Evolutionary conservation across 2,888 invertebrate species (phyloP).

Genomic region (Metopia argyrocephala): DNA sequence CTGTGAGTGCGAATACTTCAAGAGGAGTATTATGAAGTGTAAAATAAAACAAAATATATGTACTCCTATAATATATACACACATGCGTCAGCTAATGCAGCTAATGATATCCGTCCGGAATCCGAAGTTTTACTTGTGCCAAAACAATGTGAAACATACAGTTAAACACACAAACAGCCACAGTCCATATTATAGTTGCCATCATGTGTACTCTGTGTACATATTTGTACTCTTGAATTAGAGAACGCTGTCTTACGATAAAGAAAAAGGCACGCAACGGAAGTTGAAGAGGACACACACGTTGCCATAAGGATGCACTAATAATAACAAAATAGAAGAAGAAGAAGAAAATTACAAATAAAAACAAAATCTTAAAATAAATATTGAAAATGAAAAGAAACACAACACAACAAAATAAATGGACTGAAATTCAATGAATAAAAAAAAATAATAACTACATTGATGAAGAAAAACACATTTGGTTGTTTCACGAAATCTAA

Average conservation of each 20-base stretch:
- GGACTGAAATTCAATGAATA: no score
- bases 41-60: background rate
- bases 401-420: constrained; percentile 6
- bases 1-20: background rate
- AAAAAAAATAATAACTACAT: no score
- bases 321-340: constrained; percentile 41
- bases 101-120: constrained; percentile 67
- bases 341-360: background rate
- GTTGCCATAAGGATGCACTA: constrained; percentile 64
- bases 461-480: constrained; percentile 40
- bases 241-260: constrained; percentile 46
- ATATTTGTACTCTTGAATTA: constrained; percentile 11
- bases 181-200: background rate
- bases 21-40: background rate
- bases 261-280: constrained; percentile 62
- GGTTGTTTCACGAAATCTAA: constrained; percentile 4
- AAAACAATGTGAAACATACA: constrained; percentile 30
- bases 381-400: background rate
- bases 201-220: background rate
- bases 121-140: constrained; percentile 61
- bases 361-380: background rate
- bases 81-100: constrained; percentile 63
- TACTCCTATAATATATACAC: constrained; percentile 3
- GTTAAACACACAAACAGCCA: background rate
- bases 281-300: constrained; percentile 66